These are phyloP conservation scores for Spilarctia lutea DNA, from an alignment of 2,888 invertebrate species.

Conservation along the genomic window DNA sequence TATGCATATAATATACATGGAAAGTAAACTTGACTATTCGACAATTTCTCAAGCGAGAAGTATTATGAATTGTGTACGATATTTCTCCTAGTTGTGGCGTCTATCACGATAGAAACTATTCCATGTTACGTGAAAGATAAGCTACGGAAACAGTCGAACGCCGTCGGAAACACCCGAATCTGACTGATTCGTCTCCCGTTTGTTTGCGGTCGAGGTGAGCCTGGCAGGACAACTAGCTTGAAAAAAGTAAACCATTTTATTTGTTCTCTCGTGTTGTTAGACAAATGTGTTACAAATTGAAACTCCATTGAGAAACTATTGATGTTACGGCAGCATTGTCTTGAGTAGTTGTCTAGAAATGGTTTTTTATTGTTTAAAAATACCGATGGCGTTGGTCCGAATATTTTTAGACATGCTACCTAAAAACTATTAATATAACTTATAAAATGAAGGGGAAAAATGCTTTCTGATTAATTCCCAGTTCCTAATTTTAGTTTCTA, in stretches of 20 bases:
- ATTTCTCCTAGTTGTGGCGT: neutral
- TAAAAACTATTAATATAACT: too few relatives aligned
- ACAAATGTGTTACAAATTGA: neutral
- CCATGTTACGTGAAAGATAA: conserved; percentile 1
- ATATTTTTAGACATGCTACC: too few relatives aligned
- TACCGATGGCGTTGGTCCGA: too few relatives aligned
- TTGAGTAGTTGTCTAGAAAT: too few relatives aligned
- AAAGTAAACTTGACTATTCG: neutral
- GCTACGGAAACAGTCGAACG: conserved; percentile 13
- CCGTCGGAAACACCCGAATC: conserved; percentile 10
- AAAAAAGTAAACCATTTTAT: conserved; percentile 2
- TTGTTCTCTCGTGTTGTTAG: neutral
- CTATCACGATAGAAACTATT: neutral
- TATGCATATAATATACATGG: neutral
- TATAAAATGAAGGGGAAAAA: too few relatives aligned
- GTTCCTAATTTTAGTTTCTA: too few relatives aligned
- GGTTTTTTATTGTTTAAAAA: neutral
- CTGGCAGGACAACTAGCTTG: conserved; percentile 1
- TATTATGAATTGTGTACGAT: neutral
- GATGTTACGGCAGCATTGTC: neutral
- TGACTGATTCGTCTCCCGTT: conserved; percentile 3
- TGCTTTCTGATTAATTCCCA: too few relatives aligned
- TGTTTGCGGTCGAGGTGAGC: conserved; percentile 5
- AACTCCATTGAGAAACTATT: neutral
- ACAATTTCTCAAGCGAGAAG: conserved; percentile 1